Base-by-base conservation (phyloP, 2,113 vertebrate species). In the Eudyptes chrysolophus region DNA sequence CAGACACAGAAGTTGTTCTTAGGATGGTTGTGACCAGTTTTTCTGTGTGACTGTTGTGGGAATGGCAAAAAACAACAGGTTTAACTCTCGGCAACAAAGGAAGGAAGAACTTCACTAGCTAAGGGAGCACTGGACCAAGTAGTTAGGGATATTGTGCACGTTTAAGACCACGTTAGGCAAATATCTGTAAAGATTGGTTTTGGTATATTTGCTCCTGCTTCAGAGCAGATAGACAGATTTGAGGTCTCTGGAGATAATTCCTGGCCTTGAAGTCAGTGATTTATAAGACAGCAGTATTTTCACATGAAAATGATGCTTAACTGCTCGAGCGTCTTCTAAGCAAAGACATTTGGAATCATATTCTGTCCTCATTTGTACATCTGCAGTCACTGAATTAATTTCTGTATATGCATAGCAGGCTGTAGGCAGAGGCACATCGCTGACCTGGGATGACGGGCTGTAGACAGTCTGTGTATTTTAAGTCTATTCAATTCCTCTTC, bases 331-430 rank as follows among this genome's bases (percentile, higher is more conserved):
- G 55, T 90, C 85, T 96, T 90, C 38, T 48, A 61, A 92, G 83
- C 75, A 75, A 93, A 94, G 95, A 46, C 46, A 27, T 90, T 88
- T 92, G 71, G 85, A 81, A 64, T 90, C 13, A 2, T 78, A 90
- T 68, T 86, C 92, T 79, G n/a, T 97, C 71, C 90, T 97, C 55
- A 86, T 89, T 88, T 92, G 68, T 89, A 60, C 71, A 80, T 74
- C 90, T 96, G 87, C 94, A 94, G 75, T 70, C 62, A 74, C 87
- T 83, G 87, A 94, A 87, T 93, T 94, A 83, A 87, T 93, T 92
- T 72, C 78, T 87, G 14, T 85, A 9, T 80, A 66, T 88, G 77
- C 82, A 42, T 22, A 80, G 74, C 61, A 85, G 79, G 62, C 75
- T 85, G 87, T 89, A 76, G 88, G 84, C 17, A 18, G 70, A 40